Evolutionary conservation across 2,113 vertebrate genomes (phyloP), one percentile per base, ranked within the genome.

Genomic region (Eurystomus gularis): DNA sequence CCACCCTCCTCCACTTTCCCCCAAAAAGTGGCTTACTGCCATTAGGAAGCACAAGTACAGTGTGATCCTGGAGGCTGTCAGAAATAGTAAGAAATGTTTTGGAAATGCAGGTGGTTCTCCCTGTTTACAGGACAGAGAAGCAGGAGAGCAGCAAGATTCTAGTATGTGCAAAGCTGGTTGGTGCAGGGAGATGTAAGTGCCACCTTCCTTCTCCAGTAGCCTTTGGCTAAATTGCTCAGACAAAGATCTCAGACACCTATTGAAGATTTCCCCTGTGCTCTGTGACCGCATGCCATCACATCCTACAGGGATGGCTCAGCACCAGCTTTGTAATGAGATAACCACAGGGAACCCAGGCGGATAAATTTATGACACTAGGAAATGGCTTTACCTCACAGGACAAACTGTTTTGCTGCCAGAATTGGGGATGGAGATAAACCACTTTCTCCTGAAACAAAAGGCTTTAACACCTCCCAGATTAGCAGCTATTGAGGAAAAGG

Each of bases 361-460:
- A 55, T 14, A 87, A 80, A 81, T 21, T 70, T 70, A 62, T 90
- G 79, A 66, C 60, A 68, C 44, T 82, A 79, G 84, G 92, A 96
- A 89, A 65, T 84, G 52, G 51, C 65, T 78, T 90, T 42, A 52
- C 57, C 46, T 86, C 77, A 40, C 73, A 89, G 66, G 57, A 76
- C 72, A 75, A 86, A 64, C 35, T 52, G 37, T 62, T 95, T 65
- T 90, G 39, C 62, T 88, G 70, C 44, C 81, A 84, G 54, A 88
- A 72, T 2, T 48, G 26, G 13, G n/a, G 76, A 37, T 66, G 51
- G 65, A 81, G 69, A 86, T 82, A 90, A 93, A 84, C 19, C 54
- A 65, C 77, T 88, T 97, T 94, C 77, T 88, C 62, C 24, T 72
- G 66, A 81, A 86, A 82, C 92, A 85, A 94, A 96, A 93, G 80